phyloP scores from a whole-genome alignment of 2,113 vertebrate species.

The Nothoprocta pentlandii region DNA sequence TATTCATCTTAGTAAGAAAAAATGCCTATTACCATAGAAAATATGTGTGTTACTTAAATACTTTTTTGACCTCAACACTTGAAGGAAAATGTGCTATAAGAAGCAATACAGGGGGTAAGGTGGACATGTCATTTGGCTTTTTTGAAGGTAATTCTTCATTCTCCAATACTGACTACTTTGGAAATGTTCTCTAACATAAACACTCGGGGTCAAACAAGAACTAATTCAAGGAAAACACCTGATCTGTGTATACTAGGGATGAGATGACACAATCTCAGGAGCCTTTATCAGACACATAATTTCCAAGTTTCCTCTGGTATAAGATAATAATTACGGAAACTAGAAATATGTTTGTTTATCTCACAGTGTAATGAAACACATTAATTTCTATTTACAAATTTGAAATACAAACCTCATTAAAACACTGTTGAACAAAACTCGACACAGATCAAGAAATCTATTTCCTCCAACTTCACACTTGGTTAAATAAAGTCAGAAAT shows the following conservation, averaged over 20 bases:
- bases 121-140: neutral
- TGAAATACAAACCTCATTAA: neutral
- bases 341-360: neutral
- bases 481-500: neutral
- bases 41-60: rapidly evolving
- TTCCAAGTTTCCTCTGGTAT: neutral
- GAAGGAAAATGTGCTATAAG: neutral
- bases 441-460: neutral
- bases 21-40: neutral
- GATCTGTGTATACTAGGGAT: rapidly evolving
- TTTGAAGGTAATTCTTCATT: neutral
- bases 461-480: neutral
- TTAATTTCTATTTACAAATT: neutral
- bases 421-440: neutral
- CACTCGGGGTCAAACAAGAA: neutral
- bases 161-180: neutral
- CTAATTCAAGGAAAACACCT: neutral
- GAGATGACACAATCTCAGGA: rapidly evolving
- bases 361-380: neutral
- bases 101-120: neutral
- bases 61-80: neutral
- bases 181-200: neutral
- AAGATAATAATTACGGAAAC: neutral
- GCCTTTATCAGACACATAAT: neutral
- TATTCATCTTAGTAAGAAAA: neutral